Evolutionary conservation across 1,140 invertebrate species (phyloP), one percentile per base, ranked within the genome.

Genomic region (Leptinotarsa texana): DNA sequence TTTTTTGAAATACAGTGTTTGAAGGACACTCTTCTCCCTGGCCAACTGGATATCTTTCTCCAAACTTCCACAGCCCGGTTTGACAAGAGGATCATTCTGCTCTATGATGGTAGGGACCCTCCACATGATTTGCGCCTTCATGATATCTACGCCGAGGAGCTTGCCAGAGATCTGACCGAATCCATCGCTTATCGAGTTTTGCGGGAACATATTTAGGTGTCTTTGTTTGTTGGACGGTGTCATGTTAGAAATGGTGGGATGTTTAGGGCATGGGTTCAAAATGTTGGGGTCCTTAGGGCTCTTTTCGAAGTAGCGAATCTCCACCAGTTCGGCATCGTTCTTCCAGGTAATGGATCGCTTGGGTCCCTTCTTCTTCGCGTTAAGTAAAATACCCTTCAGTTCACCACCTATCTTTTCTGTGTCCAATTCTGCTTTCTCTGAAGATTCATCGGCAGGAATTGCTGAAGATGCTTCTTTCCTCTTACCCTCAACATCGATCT

Each of bases 311-410:
- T 93, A 96, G 79, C 92, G 91, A 62, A 96, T 88, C 76, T 94
- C 91, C 81, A 93, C 92, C n/a, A 98, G 82, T 97, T 95, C 13
- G 96, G 96, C 71, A 97, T 92, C 92, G 83, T 95, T 96, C 93
- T 92, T 93, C 95, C 96, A 98, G 74, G 85, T 90, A 3, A 98
- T 91, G 78, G 88, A 89, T 84, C 96, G 95, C 81, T 96, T 96
- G 0, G 92, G 91, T 3, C 92, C 92, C 75, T 80, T 93, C 90
- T 80, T 93, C 90, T 83, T 85, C 22, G 79, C 70, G 70, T 83
- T 78, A 17, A 82, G 65, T 24, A 84, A 75, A 18, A 82, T 83
- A 8, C 83, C 83, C 69, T 82, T 83, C 1, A 84, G 63, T 4
- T 75, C 73, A 42, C 76, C 74, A 61, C 76, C 62, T 18, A 61